Base-by-base conservation (phyloP, 2,888 invertebrate species). In the Apamea anceps region DNA sequence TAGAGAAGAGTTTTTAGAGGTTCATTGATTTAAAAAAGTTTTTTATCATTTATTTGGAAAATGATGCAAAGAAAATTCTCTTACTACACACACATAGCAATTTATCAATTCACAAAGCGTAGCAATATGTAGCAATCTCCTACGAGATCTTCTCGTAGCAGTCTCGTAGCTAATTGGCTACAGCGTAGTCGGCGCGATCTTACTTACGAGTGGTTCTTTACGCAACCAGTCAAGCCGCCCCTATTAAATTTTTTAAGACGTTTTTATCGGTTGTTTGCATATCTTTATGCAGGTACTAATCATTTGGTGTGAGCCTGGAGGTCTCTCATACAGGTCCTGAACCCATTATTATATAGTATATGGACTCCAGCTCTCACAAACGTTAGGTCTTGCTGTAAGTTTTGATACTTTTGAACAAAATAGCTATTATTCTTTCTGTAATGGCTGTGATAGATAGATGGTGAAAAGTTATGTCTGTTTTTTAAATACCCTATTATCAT, bases 91-190 rank as follows among this genome's bases (percentile, higher is more conserved):
- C 21, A 37, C 57, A 54, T 25, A 32, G 65, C 18, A 62, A 45
- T 83, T 83, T 54, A 73, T 48, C 37, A 63, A 82, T 78, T 82
- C 63, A 71, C 42, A 71, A 70, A 45, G 73, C 42, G 70, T 65
- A 72, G 78, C 78, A 78, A 79, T 18, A 72, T 76, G 67, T 72
- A 72, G 82, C 82, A 78, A 82, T 82, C 72, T 82, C 65, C 48
- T 71, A 60, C 51, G 73, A 63, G 63, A 82, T 83, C 57, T n/a
- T 18, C 57, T 80, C 73, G 82, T 63, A 78, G 79, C 65, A 28
- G 45, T 63, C 28, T 42, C 67, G 73, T 78, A 75, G 79, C 63
- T 82, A 82, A 85, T 85, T 85, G 75, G 81, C 82, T 81, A 82
- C 81, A 65, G 74, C 57, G 68, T 51, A 51, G 85, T 67, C 42